Conservation (phyloP, 2,113 vertebrate species). For the Eclectus roratus region DNA sequence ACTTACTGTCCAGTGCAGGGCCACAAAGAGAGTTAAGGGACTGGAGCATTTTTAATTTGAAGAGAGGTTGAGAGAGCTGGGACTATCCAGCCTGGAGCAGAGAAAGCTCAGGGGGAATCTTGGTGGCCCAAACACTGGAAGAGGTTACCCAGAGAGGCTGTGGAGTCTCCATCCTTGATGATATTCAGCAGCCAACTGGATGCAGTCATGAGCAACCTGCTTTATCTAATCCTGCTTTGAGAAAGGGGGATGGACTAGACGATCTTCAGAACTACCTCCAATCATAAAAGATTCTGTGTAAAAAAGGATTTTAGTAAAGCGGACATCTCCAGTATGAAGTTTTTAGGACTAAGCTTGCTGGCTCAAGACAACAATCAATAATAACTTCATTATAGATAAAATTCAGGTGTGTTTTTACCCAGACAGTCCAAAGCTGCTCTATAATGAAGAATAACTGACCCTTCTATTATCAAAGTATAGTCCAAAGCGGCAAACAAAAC, state of each 20-base stretch:
- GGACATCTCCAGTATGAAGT: background rate
- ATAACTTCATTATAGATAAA: background rate
- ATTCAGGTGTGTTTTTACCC: background rate
- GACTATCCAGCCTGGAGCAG: background rate
- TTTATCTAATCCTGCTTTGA: background rate
- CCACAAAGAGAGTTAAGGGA: background rate
- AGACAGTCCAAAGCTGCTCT: background rate
- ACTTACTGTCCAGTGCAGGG: background rate
- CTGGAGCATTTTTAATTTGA: background rate
- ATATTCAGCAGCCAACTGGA: background rate
- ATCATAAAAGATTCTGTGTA: background rate
- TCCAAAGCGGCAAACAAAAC: background rate
- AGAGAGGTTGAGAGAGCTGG: background rate
- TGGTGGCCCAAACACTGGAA: background rate
- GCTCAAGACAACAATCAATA: background rate
- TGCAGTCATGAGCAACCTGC: background rate
- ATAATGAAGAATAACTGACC: constrained; percentile 1
- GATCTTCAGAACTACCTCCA: background rate
- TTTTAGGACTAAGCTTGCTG: constrained; percentile 6
- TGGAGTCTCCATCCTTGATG: background rate
- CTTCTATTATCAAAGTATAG: background rate
- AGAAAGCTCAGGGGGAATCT: background rate
- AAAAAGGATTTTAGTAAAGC: background rate
- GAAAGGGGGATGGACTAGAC: background rate
- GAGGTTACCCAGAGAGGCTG: background rate